phyloP scores from a whole-genome alignment of 2,113 vertebrate species.

The Chaetorhynchus papuensis region DNA sequence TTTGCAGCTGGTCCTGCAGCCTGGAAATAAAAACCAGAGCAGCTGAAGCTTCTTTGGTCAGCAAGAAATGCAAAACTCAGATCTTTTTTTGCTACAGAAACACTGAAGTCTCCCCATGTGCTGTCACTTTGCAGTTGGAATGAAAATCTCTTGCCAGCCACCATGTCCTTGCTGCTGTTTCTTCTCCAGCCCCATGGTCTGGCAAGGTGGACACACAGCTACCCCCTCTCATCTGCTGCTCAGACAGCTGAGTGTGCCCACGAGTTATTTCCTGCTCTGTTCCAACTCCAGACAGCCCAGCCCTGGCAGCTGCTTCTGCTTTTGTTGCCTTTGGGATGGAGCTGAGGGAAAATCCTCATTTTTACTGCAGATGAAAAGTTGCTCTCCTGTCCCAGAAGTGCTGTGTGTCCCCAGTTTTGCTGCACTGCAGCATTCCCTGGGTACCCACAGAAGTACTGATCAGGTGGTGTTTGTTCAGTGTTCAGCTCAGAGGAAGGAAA shows the following conservation, averaged over 20 bases:
- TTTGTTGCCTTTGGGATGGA: not conserved
- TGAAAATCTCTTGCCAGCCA: not conserved
- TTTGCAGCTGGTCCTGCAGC: not conserved
- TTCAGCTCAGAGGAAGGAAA: not conserved
- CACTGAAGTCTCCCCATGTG: accelerated
- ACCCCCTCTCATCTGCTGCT: not conserved
- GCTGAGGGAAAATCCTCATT: not conserved
- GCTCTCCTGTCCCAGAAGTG: not conserved
- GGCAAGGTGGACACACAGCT: not conserved
- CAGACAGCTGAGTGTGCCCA: not conserved
- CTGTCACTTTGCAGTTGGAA: not conserved
- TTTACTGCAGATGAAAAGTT: not conserved
- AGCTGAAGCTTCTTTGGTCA: not conserved
- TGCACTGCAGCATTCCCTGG: not conserved
- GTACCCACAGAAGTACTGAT: not conserved
- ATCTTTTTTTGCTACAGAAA: not conserved
- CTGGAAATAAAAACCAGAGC: not conserved
- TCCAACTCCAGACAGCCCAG: not conserved
- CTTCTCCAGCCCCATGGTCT: not conserved
- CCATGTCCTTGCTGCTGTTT: not conserved
- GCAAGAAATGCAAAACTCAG: not conserved
- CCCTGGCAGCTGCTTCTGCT: not conserved
- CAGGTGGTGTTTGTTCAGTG: not conserved
- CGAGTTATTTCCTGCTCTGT: not conserved
- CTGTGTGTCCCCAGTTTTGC: not conserved